Evolutionary conservation across 2,113 vertebrate genomes (phyloP).

Genomic region (Corythaeola cristata): DNA sequence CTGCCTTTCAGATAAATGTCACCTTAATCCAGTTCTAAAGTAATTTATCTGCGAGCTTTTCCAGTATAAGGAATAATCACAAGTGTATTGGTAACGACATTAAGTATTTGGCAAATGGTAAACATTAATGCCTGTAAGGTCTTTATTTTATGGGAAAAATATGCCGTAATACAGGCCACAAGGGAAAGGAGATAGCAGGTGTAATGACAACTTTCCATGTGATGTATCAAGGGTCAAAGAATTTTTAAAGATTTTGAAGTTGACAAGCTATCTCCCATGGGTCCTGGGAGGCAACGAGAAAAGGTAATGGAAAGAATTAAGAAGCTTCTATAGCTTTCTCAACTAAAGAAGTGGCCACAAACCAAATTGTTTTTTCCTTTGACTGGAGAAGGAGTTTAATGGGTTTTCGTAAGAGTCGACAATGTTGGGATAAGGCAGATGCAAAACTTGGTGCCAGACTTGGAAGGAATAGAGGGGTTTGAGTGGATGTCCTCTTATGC

Average conservation of each 20-base stretch:
- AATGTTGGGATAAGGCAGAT: accelerated
- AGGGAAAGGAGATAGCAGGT: background rate
- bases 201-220: background rate
- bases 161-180: background rate
- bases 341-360: background rate
- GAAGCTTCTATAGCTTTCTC: background rate
- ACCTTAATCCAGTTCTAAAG: background rate
- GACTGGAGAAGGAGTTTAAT: background rate
- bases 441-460: background rate
- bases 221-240: background rate
- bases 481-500: background rate
- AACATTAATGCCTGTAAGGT: background rate
- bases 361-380: background rate
- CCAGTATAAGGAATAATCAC: background rate
- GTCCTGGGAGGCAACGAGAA: background rate
- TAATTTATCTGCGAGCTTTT: background rate
- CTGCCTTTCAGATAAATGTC: background rate
- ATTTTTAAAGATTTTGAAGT: background rate
- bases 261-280: background rate
- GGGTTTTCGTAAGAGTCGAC: background rate
- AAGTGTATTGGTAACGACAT: background rate
- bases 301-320: background rate
- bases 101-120: background rate
- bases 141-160: background rate
- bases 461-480: background rate